A percentile compares a stretch with the other conserved stretches of the same genome.
phyloP scores from a whole-genome alignment of 2,113 vertebrate genomes.

The Odocoileus hemionus region DNA sequence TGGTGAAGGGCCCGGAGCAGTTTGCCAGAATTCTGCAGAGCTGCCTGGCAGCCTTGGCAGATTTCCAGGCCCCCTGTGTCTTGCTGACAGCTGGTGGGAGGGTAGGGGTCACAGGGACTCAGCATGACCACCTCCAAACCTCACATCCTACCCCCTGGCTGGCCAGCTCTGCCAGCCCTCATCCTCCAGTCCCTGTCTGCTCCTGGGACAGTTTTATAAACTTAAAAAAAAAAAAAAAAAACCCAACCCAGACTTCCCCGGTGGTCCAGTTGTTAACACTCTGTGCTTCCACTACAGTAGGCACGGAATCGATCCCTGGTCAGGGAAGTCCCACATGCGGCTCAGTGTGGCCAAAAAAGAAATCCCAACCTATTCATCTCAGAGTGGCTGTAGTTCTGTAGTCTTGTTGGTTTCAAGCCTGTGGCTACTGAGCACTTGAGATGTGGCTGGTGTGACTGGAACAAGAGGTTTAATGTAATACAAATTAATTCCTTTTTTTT shows the following conservation, averaged over 20 bases:
- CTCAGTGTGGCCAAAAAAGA: neutral
- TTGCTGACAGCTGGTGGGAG: neutral
- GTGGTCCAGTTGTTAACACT: neutral
- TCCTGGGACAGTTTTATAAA: neutral
- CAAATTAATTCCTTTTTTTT: neutral
- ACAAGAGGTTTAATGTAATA: no score
- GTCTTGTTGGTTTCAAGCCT: neutral
- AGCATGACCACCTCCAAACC: neutral
- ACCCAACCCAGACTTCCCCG: neutral
- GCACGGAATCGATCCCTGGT: neutral
- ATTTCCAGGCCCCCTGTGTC: rapidly evolving
- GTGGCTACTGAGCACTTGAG: neutral
- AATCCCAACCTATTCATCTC: neutral
- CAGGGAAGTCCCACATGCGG: neutral
- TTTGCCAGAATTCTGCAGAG: constrained; percentile 74
- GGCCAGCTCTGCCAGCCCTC: neutral
- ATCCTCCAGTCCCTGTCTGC: neutral
- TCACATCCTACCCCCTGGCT: neutral
- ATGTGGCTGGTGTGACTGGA: neutral
- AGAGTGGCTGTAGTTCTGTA: neutral
- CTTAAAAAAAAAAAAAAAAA: neutral
- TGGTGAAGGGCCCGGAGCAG: constrained; percentile 65
- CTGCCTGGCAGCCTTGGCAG: neutral
- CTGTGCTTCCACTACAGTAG: neutral
- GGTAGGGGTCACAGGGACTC: neutral